phyloP scores from a whole-genome alignment of 1,140 invertebrate genomes.

The Anastatus disparis region DNA sequence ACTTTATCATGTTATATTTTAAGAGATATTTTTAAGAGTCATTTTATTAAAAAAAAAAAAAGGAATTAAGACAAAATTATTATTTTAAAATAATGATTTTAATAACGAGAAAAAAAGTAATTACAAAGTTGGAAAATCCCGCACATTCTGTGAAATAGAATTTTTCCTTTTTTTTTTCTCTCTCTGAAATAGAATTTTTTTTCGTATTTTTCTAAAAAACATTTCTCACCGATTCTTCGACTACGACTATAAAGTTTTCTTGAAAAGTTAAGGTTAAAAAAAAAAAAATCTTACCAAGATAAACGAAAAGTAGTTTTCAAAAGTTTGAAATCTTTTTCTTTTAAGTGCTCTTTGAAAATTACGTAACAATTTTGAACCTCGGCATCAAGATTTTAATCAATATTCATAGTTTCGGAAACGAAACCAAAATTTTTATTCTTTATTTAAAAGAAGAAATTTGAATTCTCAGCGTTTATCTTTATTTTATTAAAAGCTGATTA shows the following conservation, averaged over 20 bases:
- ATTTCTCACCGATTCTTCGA: background rate
- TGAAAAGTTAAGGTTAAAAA: background rate
- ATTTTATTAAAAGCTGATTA: too few relatives aligned
- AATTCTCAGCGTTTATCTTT: too few relatives aligned
- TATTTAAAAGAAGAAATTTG: too few relatives aligned
- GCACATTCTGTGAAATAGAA: too few relatives aligned
- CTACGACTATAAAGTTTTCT: background rate
- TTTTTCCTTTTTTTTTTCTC: too few relatives aligned
- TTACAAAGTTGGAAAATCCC: conserved; percentile 3
- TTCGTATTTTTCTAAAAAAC: background rate
- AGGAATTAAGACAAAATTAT: background rate
- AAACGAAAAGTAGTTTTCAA: background rate
- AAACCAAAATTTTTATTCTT: too few relatives aligned
- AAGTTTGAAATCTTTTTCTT: background rate
- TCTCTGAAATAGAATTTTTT: background rate
- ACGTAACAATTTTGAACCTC: too few relatives aligned
- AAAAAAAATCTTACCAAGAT: background rate
- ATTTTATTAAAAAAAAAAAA: background rate
- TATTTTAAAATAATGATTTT: background rate
- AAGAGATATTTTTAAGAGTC: background rate
- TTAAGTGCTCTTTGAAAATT: too few relatives aligned
- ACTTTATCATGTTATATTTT: background rate
- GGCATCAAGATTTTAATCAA: too few relatives aligned
- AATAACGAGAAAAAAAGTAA: background rate
- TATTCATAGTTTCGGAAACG: too few relatives aligned